Evolutionary conservation across 2,113 vertebrate genomes (phyloP).

Genomic region (Struthio camelus): DNA sequence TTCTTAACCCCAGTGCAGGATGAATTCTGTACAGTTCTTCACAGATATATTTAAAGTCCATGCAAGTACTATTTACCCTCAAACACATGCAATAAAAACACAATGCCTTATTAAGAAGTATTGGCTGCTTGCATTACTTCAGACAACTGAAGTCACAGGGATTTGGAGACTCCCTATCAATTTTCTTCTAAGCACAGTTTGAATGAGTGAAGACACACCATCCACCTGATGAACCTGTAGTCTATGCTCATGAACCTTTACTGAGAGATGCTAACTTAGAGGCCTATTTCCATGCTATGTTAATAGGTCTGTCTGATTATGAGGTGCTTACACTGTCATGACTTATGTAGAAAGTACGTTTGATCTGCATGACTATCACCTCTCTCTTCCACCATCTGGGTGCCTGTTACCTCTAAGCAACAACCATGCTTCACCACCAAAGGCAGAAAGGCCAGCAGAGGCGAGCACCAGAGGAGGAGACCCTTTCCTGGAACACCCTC

Average conservation of each 20-base stretch:
- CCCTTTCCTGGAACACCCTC: background rate
- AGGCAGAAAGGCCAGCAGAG: background rate
- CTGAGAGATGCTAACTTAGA: background rate
- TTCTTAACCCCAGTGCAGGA: background rate
- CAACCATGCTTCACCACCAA: background rate
- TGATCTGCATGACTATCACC: background rate
- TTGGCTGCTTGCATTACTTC: constrained; percentile 1
- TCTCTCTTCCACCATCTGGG: background rate
- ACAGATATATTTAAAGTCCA: background rate
- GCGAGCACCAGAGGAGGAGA: rapidly evolving
- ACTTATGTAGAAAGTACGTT: background rate
- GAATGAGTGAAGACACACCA: background rate
- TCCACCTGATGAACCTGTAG: background rate
- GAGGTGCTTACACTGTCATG: background rate
- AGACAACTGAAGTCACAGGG: constrained; percentile 1
- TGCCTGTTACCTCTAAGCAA: background rate
- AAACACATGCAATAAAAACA: constrained; percentile 11
- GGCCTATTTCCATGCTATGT: background rate
- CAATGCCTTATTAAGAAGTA: background rate
- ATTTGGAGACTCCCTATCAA: background rate
- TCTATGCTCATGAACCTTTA: background rate
- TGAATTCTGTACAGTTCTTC: background rate
- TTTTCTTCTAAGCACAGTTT: background rate
- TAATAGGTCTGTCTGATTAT: background rate
- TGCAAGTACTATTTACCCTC: constrained; percentile 18